Base-by-base conservation (phyloP, 2,888 invertebrate species). In the Apamea anceps region DNA sequence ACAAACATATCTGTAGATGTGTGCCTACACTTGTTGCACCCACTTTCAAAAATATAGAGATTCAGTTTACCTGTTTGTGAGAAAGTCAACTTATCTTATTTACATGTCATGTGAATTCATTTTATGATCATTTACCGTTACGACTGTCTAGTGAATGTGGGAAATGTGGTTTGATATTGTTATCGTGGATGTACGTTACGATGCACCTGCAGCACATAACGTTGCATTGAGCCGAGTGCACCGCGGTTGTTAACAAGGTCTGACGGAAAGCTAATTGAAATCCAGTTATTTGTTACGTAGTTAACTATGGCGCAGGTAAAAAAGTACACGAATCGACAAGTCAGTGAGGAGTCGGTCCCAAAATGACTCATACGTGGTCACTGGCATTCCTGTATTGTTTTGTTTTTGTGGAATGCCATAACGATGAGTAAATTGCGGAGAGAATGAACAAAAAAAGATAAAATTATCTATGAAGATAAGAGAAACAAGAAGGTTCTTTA, bases 281-380 rank as follows among this genome's bases (percentile, higher is more conserved):
- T 94, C 91, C 91, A 91, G 93, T 93, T 93, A 93, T 91, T 91
- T 92, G 88, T 92, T 93, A 93, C 93, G 92, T 92, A 81, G 89
- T 91, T 92, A 91, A 89, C 88, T 90, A 92, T 89, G 89, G 91
- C 87, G 90, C 93, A 94, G 93, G 94, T 94, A 93, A 94, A 94
- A 88, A 93, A 92, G 89, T 90, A 87, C 89, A 88, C 77, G 93
- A 92, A 88, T 91, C 89, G 89, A 92, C 93, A 93, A 93, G 89
- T 91, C 87, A 74, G 82, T 84, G 90, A 92, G 87, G 92, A 95
- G 91, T 93, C 94, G 91, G 90, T 89, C 94, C 93, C 89, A 95
- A 96, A 96, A 96, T 97, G 96, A 96, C 91, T 96, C 96, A 96
- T 96, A 91, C 91, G 90, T 93, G 92, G 92, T 93, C 91, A 93